Evolutionary conservation across 2,113 vertebrate species (phyloP).

Genomic region (Phalacrocorax carbo): DNA sequence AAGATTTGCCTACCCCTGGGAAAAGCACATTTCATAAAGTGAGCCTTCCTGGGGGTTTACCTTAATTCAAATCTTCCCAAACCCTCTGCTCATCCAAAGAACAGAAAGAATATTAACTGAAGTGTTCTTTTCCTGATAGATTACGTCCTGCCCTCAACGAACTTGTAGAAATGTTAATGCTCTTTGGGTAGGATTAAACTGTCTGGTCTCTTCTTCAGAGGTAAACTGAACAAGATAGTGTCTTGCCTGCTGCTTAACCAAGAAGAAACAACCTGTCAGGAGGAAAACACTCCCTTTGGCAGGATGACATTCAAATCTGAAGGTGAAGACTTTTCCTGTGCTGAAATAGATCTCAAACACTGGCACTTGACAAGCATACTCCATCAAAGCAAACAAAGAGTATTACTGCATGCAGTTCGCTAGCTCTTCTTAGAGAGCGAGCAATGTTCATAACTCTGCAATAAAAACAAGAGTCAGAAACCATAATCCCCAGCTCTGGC

Average conservation of each 20-base stretch:
- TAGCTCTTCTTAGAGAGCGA: not conserved
- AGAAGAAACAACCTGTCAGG: not conserved
- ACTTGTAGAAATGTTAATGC: not conserved
- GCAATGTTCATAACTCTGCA: not conserved
- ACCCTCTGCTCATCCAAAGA: not conserved
- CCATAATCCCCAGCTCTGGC: accelerated
- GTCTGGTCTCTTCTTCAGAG: not conserved
- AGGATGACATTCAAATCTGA: not conserved
- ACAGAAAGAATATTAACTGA: not conserved
- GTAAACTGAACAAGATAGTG: not conserved
- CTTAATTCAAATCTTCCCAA: not conserved
- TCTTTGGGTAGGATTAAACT: conserved; percentile 9
- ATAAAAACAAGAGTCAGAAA: not conserved
- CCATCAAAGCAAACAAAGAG: not conserved
- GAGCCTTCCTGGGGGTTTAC: not conserved
- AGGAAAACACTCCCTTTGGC: not conserved
- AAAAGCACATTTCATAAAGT: not conserved
- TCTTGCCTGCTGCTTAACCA: not conserved
- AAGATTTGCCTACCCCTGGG: not conserved
- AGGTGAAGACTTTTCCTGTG: not conserved
- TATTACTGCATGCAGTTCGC: not conserved
- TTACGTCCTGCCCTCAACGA: not conserved
- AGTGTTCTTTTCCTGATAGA: not conserved
- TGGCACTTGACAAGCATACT: not conserved
- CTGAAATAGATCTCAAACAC: not conserved